These are phyloP conservation scores for Natator depressus DNA, from an alignment of 2,113 vertebrate genomes.

Conservation along the genomic window DNA sequence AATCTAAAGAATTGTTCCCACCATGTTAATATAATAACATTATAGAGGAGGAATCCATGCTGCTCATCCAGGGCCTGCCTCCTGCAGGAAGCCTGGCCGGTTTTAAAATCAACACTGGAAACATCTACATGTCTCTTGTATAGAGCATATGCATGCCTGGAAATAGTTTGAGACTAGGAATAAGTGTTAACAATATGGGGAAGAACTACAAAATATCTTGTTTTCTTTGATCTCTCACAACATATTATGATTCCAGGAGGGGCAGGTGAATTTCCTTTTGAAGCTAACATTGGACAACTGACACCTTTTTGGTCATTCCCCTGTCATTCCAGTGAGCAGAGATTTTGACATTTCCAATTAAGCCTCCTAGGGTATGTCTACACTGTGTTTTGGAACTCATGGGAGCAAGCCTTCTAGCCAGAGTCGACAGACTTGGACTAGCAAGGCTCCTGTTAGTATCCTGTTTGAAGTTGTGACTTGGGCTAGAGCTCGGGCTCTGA, in stretches of 20 bases:
- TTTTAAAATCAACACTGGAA: neutral
- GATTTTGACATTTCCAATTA: neutral
- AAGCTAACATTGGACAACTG: neutral
- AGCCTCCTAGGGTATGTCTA: neutral
- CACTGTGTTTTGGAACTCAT: no score
- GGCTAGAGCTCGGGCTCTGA: no score
- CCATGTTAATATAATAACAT: neutral
- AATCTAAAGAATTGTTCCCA: neutral
- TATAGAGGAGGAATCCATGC: neutral
- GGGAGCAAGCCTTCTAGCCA: no score
- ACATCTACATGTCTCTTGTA: neutral
- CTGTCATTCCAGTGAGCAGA: neutral
- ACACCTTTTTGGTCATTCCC: neutral
- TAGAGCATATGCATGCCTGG: neutral
- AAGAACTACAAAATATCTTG: neutral
- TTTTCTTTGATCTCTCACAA: neutral
- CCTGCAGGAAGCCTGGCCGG: neutral
- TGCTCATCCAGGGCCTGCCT: neutral
- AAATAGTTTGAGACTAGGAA: neutral
- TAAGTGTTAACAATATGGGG: neutral
- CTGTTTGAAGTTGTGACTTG: no score
- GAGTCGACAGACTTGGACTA: no score
- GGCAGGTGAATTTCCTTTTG: neutral
- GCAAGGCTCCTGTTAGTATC: no score
- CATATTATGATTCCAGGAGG: neutral